Base-by-base conservation (phyloP, 2,797 vertebrate genomes). In the Ctenopoma kingsleyae region DNA sequence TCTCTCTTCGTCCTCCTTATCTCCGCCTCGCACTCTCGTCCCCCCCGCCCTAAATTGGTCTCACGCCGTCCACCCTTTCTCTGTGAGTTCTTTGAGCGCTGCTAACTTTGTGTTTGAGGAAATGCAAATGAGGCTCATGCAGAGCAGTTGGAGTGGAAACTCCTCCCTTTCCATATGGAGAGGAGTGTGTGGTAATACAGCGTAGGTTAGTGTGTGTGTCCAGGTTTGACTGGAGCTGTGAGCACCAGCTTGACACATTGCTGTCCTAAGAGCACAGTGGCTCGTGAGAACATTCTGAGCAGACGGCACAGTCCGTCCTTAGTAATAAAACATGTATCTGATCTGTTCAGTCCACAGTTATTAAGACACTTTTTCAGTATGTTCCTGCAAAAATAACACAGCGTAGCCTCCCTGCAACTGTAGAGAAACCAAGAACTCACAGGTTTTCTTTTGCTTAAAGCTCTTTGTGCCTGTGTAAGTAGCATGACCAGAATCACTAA, bases 141-240 rank as follows among this genome's bases (percentile, higher is more conserved):
- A 19, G 62, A 47, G 35, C 2, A 48, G 32, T 7, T 66, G 54
- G 50, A 74, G 54, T 64, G 54, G 49, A 76, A 67, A 78, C 30
- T 50, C 47, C 36, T 67, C 53, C 3, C 19, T 32, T 32, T 50
- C 20, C 55, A 36, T 19, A 56, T 38, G 36, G 62, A 73, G 3
- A 22, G 16, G 6, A 20, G 19, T 17, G 38, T 1, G 5, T 19
- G 7, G 22, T 23, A 52, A 76, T 15, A 60, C 9, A 11, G 5
- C 11, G 17, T n/a, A n/a, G n/a, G 35, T n/a, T 11, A 13, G 17
- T 35, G 43, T 57, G 19, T 71, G 40, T 8, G 2, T 12, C 40
- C 15, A 20, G 6, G 5, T 10, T 65, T 52, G 30, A 22, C 17
- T 46, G 19, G 0, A n/a, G 16, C 22, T 43, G 17, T 38, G 67